Percentiles rank a stretch among this genome's conserved stretches.
Conservation (phyloP, 2,888 invertebrate species). For the Troilus luridus region DNA sequence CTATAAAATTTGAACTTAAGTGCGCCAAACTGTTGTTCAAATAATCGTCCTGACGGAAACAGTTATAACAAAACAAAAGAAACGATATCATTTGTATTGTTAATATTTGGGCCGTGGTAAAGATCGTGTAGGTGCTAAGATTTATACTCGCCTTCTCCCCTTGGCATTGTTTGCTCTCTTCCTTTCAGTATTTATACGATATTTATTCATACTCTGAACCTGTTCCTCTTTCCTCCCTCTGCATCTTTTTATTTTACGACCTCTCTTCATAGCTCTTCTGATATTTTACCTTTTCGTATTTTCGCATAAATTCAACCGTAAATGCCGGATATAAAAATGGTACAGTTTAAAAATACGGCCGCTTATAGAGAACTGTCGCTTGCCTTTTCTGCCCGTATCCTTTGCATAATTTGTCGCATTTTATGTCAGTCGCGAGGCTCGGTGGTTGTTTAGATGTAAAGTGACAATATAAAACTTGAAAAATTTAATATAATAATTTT, state of each 20-base stretch:
- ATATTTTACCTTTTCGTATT: constrained; percentile 35
- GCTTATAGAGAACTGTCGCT: background rate
- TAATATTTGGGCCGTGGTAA: constrained; percentile 16
- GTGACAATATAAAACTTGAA: background rate
- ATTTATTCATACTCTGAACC: constrained; percentile 41
- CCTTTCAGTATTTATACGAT: constrained; percentile 21
- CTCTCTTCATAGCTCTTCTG: constrained; percentile 2
- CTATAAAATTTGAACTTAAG: background rate
- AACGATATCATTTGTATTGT: background rate
- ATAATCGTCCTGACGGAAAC: background rate
- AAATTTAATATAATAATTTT: background rate
- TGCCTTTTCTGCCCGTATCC: background rate
- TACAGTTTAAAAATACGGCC: constrained; percentile 16
- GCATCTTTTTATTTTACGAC: constrained; percentile 21
- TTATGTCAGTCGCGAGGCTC: background rate
- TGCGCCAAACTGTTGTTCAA: background rate
- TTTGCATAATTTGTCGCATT: constrained; percentile 2
- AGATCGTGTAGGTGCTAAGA: constrained; percentile 18
- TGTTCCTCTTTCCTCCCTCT: background rate
- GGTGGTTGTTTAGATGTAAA: background rate
- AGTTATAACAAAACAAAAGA: background rate
- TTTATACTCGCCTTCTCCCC: background rate
- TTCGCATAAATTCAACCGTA: constrained; percentile 40
- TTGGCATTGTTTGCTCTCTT: constrained; percentile 14
- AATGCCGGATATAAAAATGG: constrained; percentile 32